Evolutionary conservation across 1,140 invertebrate species (phyloP), one percentile per base, ranked within the genome.

Genomic region (Copidosoma floridanum): DNA sequence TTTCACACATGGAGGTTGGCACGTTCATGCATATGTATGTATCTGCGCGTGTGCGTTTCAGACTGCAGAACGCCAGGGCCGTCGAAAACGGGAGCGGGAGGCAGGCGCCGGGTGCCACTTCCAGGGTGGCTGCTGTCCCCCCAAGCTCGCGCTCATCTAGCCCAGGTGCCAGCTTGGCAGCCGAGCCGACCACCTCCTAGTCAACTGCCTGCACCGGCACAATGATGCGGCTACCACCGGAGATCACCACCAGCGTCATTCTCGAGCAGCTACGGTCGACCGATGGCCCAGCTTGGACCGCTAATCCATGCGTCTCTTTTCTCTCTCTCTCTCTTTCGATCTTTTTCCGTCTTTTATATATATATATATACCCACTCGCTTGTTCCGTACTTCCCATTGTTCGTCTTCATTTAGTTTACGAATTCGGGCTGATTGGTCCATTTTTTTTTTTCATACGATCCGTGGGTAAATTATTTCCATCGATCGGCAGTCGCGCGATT

Each of bases 61-160:
- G 79, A 75, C 74, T 80, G 71, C 78, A 79, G 79, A 81, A 78
- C 78, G 79, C 73, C 77, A 80, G 71, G 77, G 79, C 71, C 79
- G 79, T 72, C 79, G 79, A 71, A 81, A 81, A 61, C 78, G 79
- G 57, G 79, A 81, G 65, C 79, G 78, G 63, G 79, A 81, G 71
- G 75, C 75, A 57, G 75, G 74, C 56, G 77, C 75, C 52, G 75
- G 75, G 60, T 71, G 71, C 38, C 78, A 79, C 67, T 79, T 80
- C 71, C 71, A 75, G 72, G 73, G 77, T 41, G 79, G 79, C 65
- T 81, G 79, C 64, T 81, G 79, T 47, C 79, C 79, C 53, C 79
- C 79, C 70, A 81, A 81, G 66, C 79, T 81, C 71, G 79, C 79
- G 66, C 78, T 81, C 71, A 81, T 81, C 77, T 81, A 81, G 79